phyloP scores from a whole-genome alignment of 1,140 invertebrate genomes.

The Arion vulgaris region DNA sequence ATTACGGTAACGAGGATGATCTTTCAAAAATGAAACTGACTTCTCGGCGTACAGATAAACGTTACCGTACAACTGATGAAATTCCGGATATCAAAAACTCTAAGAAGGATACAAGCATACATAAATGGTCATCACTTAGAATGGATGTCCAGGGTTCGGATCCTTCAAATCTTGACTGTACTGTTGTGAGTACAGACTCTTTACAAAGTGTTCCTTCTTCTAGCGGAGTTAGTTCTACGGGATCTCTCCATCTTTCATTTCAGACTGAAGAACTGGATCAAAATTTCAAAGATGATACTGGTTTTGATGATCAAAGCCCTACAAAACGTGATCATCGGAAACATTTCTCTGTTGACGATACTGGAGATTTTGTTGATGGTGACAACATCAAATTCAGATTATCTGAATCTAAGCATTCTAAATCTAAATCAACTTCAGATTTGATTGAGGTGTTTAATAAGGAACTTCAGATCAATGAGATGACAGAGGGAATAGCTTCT shows the following conservation, averaged over 20 bases:
- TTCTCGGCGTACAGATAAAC: constrained; percentile 74
- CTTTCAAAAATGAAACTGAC: constrained; percentile 55
- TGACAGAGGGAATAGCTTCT: constrained; percentile 73
- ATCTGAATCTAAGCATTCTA: constrained; percentile 25
- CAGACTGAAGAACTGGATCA: constrained; percentile 60
- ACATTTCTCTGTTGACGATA: background rate
- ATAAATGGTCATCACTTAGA: constrained; percentile 81
- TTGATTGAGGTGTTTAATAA: constrained; percentile 56
- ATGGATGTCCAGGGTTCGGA: constrained; percentile 57
- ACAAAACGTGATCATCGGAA: background rate
- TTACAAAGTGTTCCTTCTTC: constrained; percentile 73
- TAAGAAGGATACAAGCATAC: constrained; percentile 76
- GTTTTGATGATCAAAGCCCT: background rate
- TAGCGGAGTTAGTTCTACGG: constrained; percentile 76
- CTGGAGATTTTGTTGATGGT: constrained; percentile 32
- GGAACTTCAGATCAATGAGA: constrained; percentile 59
- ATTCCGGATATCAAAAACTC: constrained; percentile 79
- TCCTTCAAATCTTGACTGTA: constrained; percentile 51
- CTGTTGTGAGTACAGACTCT: constrained; percentile 71
- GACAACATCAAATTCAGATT: background rate
- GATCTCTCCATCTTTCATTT: constrained; percentile 73
- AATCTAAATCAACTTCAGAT: constrained; percentile 67
- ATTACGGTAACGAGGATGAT: constrained; percentile 55
- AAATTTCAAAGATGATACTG: background rate
- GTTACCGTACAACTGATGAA: constrained; percentile 80